A percentile compares a stretch with the other conserved stretches of the same genome.
These are phyloP conservation scores for Drosophila rubida DNA, from an alignment of 2,888 invertebrate species.

Conservation along the genomic window DNA sequence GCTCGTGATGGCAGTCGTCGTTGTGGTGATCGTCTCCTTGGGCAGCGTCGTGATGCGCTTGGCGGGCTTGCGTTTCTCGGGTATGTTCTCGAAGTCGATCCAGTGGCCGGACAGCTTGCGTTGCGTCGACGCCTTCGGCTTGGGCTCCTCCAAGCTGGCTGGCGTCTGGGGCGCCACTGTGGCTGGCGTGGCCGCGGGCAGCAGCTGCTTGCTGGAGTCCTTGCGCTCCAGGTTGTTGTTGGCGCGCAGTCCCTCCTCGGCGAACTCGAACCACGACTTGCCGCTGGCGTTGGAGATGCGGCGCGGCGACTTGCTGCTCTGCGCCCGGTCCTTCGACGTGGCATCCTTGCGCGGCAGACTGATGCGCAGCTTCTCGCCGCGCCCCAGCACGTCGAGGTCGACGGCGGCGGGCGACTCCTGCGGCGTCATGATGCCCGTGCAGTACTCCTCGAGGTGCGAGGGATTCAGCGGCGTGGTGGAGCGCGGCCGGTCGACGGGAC, in stretches of 20 bases:
- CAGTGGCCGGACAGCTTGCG: slow-evolving; percentile 87
- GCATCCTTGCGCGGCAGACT: slow-evolving; percentile 88
- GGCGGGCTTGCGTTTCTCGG: slow-evolving; percentile 92
- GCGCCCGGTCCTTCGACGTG: slow-evolving; percentile 75
- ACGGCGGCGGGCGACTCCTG: slow-evolving; percentile 52
- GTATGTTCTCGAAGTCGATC: slow-evolving; percentile 95
- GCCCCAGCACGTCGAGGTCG: slow-evolving; percentile 55
- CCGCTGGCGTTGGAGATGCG: slow-evolving; percentile 85
- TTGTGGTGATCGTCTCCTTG: slow-evolving; percentile 80
- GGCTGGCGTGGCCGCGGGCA: slow-evolving; percentile 36
- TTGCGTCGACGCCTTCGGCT: slow-evolving; percentile 71
- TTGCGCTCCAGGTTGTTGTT: slow-evolving; percentile 82
- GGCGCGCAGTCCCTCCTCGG: slow-evolving; percentile 87
- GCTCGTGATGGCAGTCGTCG: slow-evolving; percentile 46
- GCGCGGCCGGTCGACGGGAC: slow-evolving; percentile 90
- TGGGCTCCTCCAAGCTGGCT: slow-evolving; percentile 50
- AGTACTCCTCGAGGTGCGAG: slow-evolving; percentile 90
- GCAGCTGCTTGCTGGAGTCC: slow-evolving; percentile 80
- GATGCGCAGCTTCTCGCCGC: slow-evolving; percentile 89
- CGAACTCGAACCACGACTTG: slow-evolving; percentile 88
- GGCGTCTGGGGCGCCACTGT: slow-evolving; percentile 5
- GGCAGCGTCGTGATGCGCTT: slow-evolving; percentile 94
- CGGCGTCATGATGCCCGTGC: slow-evolving; percentile 84
- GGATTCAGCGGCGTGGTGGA: slow-evolving; percentile 90
- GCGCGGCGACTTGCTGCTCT: slow-evolving; percentile 86